These are phyloP conservation scores for Aspidoscelis tigris DNA, from an alignment of 2,113 vertebrate species.

Conservation along the genomic window DNA sequence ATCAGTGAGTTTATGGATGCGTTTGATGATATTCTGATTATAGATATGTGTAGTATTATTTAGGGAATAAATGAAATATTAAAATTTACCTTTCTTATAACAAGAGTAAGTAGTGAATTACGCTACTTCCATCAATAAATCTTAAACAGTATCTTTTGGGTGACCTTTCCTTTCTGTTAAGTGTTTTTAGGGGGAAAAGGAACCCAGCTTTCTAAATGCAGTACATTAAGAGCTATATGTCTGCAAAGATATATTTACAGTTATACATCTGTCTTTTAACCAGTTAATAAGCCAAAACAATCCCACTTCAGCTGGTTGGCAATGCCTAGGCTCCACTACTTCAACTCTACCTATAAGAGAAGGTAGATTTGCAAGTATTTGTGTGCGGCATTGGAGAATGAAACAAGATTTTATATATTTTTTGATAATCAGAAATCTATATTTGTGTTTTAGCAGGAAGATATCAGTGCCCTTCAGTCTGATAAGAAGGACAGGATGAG, in stretches of 20 bases:
- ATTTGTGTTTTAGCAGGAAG: constrained; percentile 72
- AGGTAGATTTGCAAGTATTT: neutral
- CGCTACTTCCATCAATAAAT: too few relatives aligned
- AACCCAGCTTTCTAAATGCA: neutral
- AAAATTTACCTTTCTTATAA: neutral
- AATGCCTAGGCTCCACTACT: neutral
- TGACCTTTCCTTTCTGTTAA: neutral
- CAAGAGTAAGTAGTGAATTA: neutral
- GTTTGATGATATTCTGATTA: neutral
- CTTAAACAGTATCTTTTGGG: neutral
- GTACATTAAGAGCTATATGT: neutral
- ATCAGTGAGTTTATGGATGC: neutral
- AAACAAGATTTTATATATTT: neutral
- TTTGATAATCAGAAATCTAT: neutral
- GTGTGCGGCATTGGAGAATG: neutral
- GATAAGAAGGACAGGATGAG: constrained; percentile 75
- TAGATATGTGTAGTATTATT: neutral
- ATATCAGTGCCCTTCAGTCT: constrained; percentile 70
- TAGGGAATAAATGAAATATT: neutral
- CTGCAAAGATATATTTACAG: neutral
- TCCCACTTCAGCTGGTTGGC: neutral
- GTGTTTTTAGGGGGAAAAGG: neutral
- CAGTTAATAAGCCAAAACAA: neutral
- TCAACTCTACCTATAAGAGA: neutral
- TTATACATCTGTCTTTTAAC: neutral